Percentiles rank a stretch among this genome's conserved stretches.
Conservation (phyloP, 2,113 vertebrate genomes). For the Elachura formosa region DNA sequence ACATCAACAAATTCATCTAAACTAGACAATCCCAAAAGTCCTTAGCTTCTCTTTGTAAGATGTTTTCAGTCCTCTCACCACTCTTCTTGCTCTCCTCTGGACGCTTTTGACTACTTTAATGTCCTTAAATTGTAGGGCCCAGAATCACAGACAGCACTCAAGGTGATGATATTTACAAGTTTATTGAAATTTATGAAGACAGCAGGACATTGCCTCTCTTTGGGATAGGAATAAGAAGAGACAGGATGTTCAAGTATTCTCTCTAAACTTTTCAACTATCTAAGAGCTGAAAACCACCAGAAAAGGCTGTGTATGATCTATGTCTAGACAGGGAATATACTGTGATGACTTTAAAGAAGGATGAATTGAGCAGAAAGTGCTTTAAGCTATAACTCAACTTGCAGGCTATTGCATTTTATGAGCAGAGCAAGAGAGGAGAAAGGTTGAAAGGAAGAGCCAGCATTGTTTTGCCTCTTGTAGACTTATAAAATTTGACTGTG, state of each 20-base stretch:
- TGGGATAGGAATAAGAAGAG: neutral
- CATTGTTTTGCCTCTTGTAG: neutral
- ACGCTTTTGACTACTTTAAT: neutral
- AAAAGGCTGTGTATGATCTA: neutral
- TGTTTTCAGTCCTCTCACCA: neutral
- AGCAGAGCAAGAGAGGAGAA: neutral
- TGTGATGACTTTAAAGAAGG: neutral
- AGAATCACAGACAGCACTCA: neutral
- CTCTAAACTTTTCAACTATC: neutral
- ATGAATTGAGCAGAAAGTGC: neutral
- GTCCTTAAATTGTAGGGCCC: neutral
- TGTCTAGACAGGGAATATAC: neutral
- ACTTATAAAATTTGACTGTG: neutral
- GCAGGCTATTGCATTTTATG: neutral
- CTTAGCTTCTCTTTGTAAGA: neutral
- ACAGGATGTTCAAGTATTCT: neutral
- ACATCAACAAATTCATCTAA: too few relatives aligned
- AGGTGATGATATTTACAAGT: neutral
- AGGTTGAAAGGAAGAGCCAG: neutral
- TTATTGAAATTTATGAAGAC: neutral
- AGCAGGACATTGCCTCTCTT: neutral
- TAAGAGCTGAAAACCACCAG: neutral
- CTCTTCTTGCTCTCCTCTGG: neutral
- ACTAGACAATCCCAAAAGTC: fast-evolving
- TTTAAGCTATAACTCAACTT: neutral